phyloP scores from a whole-genome alignment of 2,113 vertebrate species.

The Chaetops frenatus region DNA sequence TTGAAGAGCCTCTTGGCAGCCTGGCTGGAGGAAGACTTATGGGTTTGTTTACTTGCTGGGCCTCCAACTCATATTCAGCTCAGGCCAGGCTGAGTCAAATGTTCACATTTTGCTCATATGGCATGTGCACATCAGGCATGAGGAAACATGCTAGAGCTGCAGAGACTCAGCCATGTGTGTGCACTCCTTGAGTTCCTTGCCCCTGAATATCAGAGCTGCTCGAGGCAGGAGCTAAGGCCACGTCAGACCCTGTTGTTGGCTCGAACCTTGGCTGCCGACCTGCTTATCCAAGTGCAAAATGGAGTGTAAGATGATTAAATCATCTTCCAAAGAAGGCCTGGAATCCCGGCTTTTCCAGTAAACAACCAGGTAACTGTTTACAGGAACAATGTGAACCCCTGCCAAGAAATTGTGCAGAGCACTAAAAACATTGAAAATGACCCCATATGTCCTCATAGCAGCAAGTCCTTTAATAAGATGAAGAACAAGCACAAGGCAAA shows the following conservation, averaged over 20 bases:
- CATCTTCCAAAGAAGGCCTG: neutral
- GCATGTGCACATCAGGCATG: conserved; percentile 1
- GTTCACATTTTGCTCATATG: neutral
- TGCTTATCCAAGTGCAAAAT: conserved; percentile 1
- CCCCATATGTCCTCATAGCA: neutral
- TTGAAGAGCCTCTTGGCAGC: neutral
- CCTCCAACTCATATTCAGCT: neutral
- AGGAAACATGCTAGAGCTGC: neutral
- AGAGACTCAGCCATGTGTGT: neutral
- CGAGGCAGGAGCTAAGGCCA: neutral
- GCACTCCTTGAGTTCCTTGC: neutral
- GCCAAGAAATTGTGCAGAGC: conserved; percentile 11
- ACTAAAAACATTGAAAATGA: neutral
- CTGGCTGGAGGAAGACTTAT: neutral
- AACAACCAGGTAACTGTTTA: neutral
- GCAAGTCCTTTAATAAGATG: neutral
- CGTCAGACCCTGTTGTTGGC: fast-evolving
- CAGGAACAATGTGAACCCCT: neutral
- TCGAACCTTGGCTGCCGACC: neutral
- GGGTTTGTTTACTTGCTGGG: neutral
- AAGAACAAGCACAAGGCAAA: neutral
- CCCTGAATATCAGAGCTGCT: neutral
- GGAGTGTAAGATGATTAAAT: neutral
- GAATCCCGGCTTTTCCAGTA: conserved; percentile 8
- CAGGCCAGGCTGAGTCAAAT: neutral